Percentiles rank a stretch among this genome's conserved stretches.
These are phyloP conservation scores for Oncorhynchus clarkii DNA, from an alignment of 2,113 vertebrate species.

Conservation along the genomic window DNA sequence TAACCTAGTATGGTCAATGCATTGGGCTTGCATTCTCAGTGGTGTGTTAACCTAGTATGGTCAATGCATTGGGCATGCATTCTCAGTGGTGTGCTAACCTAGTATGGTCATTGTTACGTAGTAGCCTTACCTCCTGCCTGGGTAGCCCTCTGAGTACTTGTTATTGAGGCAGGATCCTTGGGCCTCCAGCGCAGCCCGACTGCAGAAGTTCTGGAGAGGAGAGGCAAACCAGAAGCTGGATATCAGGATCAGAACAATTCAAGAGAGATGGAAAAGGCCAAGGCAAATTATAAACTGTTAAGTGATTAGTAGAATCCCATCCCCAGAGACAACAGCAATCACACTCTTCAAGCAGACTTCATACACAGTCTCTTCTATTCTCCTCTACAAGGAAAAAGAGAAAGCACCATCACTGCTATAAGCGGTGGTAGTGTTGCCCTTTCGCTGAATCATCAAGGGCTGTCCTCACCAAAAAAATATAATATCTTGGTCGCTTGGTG, in stretches of 20 bases:
- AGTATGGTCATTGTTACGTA: too few species aligned
- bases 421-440: too few species aligned
- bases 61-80: too few species aligned
- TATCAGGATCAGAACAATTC: background rate
- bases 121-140: constrained; percentile 83
- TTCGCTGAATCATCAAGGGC: too few species aligned
- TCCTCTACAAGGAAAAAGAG: too few species aligned
- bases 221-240: background rate
- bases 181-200: constrained; percentile 90
- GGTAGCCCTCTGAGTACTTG: constrained; percentile 96
- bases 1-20: too few species aligned
- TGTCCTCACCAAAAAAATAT: too few species aligned
- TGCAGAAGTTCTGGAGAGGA: constrained; percentile 90
- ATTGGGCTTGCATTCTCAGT: background rate
- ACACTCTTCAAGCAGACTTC: background rate
- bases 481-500: too few species aligned
- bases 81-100: background rate
- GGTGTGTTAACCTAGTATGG: too few species aligned
- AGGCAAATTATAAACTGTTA: background rate
- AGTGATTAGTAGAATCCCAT: background rate
- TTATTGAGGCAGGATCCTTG: constrained; percentile 96
- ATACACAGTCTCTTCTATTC: background rate
- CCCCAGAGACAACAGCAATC: background rate
- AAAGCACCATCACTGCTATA: too few species aligned
- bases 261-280: background rate